These are phyloP conservation scores for Halictus quadricinctus DNA, from an alignment of 2,888 invertebrate genomes.

Conservation along the genomic window DNA sequence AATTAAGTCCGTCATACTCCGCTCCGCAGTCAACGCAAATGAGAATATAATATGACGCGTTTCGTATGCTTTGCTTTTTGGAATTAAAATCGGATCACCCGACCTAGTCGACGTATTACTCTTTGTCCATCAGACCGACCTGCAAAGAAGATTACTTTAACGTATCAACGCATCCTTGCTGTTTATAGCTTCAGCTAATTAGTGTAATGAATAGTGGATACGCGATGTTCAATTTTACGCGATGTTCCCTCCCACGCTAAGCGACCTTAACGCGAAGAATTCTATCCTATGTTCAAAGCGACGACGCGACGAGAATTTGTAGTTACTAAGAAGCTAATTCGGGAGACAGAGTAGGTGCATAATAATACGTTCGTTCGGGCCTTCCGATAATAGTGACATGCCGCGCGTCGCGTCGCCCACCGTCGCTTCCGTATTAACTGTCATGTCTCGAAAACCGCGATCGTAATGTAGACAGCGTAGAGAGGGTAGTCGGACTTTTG, in stretches of 20 bases:
- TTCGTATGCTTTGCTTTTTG: background rate
- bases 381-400: background rate
- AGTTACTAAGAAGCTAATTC: constrained; percentile 2
- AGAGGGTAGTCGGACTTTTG: constrained; percentile 20
- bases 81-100: constrained; percentile 7
- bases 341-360: background rate
- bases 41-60: constrained; percentile 23
- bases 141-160: background rate
- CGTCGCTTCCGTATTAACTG: constrained; percentile 18
- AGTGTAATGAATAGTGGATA: background rate
- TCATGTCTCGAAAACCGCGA: constrained; percentile 34
- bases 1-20: constrained; percentile 45
- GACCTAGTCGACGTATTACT: background rate
- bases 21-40: constrained; percentile 16
- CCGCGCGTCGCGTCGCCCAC: background rate
- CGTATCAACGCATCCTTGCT: background rate
- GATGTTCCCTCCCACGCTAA: background rate
- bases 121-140: background rate
- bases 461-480: constrained; percentile 36
- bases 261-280: background rate
- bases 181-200: background rate
- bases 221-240: background rate
- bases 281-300: background rate
- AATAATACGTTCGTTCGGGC: background rate
- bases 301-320: background rate